Percentiles rank a stretch among this genome's conserved stretches.
Evolutionary conservation across 2,113 vertebrate genomes (phyloP).

Genomic region (Channa argus): DNA sequence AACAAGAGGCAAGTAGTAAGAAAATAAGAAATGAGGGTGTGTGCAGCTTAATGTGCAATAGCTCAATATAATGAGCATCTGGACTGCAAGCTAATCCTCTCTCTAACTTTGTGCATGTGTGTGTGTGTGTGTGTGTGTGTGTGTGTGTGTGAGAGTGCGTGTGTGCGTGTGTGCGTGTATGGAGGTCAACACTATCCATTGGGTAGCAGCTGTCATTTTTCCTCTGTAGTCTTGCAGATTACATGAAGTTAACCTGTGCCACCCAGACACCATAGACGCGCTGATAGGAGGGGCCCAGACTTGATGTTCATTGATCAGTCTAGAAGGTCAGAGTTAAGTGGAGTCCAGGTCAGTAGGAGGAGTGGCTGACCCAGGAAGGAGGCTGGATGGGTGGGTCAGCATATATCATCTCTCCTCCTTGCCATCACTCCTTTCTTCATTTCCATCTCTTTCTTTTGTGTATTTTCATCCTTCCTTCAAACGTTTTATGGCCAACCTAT

Average conservation of each 20-base stretch:
- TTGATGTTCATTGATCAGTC: conserved; percentile 71
- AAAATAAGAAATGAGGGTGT: background rate
- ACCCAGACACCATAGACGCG: conserved; percentile 30
- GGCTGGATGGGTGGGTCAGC: background rate
- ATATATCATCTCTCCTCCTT: conserved; percentile 26
- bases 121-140: conserved; percentile 36
- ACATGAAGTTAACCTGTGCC: conserved; percentile 38
- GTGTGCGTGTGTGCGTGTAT: conserved; percentile 8
- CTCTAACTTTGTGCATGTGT: conserved; percentile 15
- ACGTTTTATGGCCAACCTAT: background rate
- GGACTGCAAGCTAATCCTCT: conserved; percentile 59
- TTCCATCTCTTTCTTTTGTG: conserved; percentile 6
- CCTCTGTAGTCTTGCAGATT: conserved; percentile 54
- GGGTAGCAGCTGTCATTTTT: conserved; percentile 66
- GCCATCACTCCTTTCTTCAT: conserved; percentile 33
- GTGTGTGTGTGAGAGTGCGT: conserved; percentile 37
- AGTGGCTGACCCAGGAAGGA: conserved; percentile 39
- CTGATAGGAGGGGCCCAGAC: conserved; percentile 49
- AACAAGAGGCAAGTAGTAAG: no score
- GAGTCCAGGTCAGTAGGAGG: background rate
- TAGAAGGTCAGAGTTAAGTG: conserved; percentile 51
- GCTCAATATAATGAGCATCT: conserved; percentile 58
- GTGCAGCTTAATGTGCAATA: background rate
- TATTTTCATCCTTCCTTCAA: background rate
- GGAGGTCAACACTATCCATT: conserved; percentile 61